phyloP scores from a whole-genome alignment of 2,113 vertebrate species.

The Suricata suricatta region DNA sequence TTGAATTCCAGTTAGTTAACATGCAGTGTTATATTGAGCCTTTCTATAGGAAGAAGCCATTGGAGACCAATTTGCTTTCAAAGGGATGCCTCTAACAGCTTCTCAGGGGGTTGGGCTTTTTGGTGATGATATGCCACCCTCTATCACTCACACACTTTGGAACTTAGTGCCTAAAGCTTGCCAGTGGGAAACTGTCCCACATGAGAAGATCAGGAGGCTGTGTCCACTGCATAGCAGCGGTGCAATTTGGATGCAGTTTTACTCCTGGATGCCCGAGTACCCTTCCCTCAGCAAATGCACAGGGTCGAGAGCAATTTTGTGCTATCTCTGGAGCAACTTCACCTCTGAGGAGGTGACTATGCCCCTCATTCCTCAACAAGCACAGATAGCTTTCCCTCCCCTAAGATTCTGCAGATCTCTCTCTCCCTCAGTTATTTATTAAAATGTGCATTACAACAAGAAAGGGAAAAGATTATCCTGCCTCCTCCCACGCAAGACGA shows the following conservation, averaged over 20 bases:
- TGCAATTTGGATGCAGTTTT: neutral
- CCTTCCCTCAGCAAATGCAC: neutral
- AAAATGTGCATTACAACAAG: slow-evolving; percentile 58
- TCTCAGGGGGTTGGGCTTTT: neutral
- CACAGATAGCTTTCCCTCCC: neutral
- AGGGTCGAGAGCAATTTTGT: neutral
- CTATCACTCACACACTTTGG: neutral
- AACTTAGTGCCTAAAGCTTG: neutral
- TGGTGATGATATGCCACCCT: neutral
- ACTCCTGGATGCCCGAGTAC: neutral
- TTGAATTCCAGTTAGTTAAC: neutral
- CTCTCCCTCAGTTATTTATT: slow-evolving; percentile 57
- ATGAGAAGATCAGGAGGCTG: neutral
- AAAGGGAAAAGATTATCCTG: slow-evolving; percentile 69
- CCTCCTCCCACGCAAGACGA: slow-evolving; percentile 10
- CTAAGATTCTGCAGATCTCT: neutral
- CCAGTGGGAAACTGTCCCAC: neutral
- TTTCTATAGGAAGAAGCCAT: neutral
- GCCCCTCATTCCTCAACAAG: neutral
- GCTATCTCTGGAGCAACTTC: neutral
- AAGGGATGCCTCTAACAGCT: neutral
- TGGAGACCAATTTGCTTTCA: neutral
- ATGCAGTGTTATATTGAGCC: neutral
- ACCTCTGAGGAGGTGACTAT: neutral
- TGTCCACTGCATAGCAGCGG: neutral